phyloP scores from a whole-genome alignment of 2,113 vertebrate genomes.

The Prietella phreatophila region DNA sequence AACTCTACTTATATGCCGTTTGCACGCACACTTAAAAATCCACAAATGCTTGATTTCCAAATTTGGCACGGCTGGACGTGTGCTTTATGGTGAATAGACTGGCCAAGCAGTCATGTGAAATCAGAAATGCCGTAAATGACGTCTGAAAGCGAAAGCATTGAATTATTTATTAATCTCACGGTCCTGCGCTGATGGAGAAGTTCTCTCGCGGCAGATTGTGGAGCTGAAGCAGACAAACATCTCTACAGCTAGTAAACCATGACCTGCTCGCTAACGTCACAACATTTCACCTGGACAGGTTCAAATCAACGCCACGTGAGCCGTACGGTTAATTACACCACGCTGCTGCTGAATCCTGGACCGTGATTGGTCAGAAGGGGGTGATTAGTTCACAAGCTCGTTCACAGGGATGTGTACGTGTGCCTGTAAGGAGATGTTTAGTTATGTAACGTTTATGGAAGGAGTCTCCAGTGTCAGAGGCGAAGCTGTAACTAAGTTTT shows the following conservation, averaged over 20 bases:
- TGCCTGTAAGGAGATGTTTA: no score
- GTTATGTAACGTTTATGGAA: no score
- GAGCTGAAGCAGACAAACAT: not conserved
- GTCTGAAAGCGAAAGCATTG: not conserved
- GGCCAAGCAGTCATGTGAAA: no score
- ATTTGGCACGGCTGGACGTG: not conserved
- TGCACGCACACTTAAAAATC: not conserved
- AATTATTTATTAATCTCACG: not conserved
- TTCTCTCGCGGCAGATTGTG: not conserved
- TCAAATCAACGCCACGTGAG: no score
- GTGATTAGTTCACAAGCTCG: no score
- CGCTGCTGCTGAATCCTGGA: no score
- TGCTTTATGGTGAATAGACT: not conserved
- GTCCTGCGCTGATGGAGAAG: not conserved
- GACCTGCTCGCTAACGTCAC: not conserved
- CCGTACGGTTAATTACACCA: no score
- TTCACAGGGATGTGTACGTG: no score
- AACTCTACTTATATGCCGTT: not conserved
- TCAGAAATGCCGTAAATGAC: not conserved
- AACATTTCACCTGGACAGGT: no score
- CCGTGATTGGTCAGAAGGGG: no score
- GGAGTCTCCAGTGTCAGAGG: no score
- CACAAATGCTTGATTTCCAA: not conserved
- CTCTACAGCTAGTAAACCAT: not conserved
- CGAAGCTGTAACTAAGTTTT: no score